These are phyloP conservation scores for Hemicentrotus pulcherrimus DNA, from an alignment of 35 echinoderm and acorn worm species.

Conservation along the genomic window DNA sequence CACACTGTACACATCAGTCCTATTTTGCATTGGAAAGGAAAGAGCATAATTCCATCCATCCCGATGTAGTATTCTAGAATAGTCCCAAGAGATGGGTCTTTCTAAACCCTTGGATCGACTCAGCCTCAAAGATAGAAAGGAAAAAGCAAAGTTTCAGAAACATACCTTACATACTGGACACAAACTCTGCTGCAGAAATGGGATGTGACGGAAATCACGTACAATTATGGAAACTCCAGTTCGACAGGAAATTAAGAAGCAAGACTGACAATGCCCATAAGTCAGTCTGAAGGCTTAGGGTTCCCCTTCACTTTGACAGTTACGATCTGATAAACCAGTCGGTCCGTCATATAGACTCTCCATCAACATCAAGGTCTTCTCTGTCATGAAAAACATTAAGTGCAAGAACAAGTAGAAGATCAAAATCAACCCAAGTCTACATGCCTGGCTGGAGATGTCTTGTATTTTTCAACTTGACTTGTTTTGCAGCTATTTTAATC, in stretches of 20 bases:
- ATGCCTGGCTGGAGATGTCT: not conserved
- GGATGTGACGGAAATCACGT: slow-evolving; percentile 2
- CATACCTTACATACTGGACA: not conserved
- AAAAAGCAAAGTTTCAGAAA: not conserved
- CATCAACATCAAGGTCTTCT: not conserved
- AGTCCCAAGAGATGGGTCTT: too few relatives aligned
- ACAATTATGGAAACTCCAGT: not conserved
- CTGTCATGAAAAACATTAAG: not conserved
- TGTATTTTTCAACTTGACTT: too few relatives aligned
- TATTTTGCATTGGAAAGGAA: too few relatives aligned
- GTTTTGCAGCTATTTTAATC: not conserved
- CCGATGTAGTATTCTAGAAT: too few relatives aligned
- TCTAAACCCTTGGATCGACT: not conserved
- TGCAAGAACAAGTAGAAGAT: not conserved
- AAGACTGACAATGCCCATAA: not conserved
- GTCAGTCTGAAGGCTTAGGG: not conserved
- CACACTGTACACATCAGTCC: too few relatives aligned
- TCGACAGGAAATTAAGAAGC: not conserved
- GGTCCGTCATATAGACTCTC: not conserved
- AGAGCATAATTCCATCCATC: too few relatives aligned
- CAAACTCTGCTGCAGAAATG: not conserved
- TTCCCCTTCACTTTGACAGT: not conserved
- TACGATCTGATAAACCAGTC: not conserved
- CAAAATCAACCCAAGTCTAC: not conserved
- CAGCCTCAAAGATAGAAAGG: not conserved